Evolutionary conservation across 2,888 invertebrate species (phyloP).

Genomic region (Peribatodes rhomboidaria): DNA sequence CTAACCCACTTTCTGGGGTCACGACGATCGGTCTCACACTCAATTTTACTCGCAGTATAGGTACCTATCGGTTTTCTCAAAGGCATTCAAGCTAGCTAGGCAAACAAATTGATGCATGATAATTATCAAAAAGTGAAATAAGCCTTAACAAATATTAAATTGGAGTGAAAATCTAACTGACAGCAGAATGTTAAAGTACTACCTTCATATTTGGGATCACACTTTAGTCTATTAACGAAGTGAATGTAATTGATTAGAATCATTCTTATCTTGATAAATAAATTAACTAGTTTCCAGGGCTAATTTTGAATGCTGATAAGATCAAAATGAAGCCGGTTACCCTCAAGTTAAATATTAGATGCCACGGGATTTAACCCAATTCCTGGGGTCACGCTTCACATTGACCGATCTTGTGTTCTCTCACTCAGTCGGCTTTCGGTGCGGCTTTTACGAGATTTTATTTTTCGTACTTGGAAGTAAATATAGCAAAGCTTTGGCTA

Average conservation of each 20-base stretch:
- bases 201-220: no score
- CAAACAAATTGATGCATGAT: no score
- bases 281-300: not conserved
- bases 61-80: not conserved
- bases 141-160: not conserved
- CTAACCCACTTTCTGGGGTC: constrained; percentile 33
- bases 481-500: no score
- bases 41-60: not conserved
- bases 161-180: not conserved
- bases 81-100: not conserved
- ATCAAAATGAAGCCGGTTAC: not conserved
- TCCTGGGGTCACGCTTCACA: constrained; percentile 11
- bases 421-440: constrained; percentile 1
- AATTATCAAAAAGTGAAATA: not conserved
- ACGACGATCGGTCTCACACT: constrained; percentile 20
- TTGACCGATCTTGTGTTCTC: constrained; percentile 35
- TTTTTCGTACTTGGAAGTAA: not conserved
- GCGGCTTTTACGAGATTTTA: not conserved
- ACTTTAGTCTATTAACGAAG: no score
- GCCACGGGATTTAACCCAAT: constrained; percentile 18
- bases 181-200: no score
- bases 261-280: no score
- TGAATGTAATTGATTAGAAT: no score
- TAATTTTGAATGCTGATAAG: not conserved
- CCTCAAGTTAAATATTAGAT: constrained; percentile 19